Evolutionary conservation across 1,140 invertebrate genomes (phyloP), one percentile per base, ranked within the genome.

Genomic region (Thaumetopoea pityocampa): DNA sequence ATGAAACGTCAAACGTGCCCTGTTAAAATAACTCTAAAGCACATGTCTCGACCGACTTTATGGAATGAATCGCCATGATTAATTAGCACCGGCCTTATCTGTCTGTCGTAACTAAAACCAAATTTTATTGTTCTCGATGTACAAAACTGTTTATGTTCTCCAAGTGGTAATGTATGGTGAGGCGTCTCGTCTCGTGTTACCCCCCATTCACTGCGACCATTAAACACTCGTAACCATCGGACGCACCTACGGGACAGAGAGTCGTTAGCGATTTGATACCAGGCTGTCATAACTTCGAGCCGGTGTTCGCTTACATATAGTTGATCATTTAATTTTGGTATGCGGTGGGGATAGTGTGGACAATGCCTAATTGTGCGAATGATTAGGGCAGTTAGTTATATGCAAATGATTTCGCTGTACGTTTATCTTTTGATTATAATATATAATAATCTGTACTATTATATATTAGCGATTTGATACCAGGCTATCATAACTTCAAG

Each of bases 191-290:
- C 66, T 80, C 69, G 64, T 55, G 64, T 83, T 80, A 71, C 79
- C 63, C n/a, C n/a, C n/a, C 73, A 83, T 83, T 83, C 76, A 83
- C 80, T 63, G 49, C 58, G 61, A 52, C 57, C 69, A 80, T 83
- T 83, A 83, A 80, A 83, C 66, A 76, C 59, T 77, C 73, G 71
- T 82, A 78, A 79, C 51, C 64, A 57, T 51, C 47, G 46, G 40
- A 53, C 62, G 53, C 65, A 74, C 76, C 76, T 74, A 78, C 73
- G 71, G 76, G 74, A 83, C 79, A 83, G 76, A 67, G 59, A 44
- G 54, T 83, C 79, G 76, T 83, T 83, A 80, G 72, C 68, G 60
- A 83, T 61, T 48, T 65, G 79, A 83, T 65, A 83, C 72, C 72
- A 68, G 72, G 67, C 60, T 42, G 64, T 72, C 72, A 83, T 76